Evolutionary conservation across 2,797 vertebrate genomes (phyloP).

Genomic region (Sebastiscus tertius): DNA sequence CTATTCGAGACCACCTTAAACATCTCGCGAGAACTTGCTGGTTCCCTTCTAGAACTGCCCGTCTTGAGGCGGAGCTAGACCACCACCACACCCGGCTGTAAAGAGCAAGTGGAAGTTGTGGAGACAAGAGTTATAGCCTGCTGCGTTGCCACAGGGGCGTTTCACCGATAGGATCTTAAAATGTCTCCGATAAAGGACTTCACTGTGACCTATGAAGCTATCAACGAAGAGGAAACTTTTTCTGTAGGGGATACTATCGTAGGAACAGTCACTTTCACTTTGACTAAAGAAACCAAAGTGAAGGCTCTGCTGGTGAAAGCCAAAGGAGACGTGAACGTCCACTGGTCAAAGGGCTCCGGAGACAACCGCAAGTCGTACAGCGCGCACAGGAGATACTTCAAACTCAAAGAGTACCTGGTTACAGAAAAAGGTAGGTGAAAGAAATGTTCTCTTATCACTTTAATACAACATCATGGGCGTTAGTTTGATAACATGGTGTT

Average conservation of each 20-base stretch:
- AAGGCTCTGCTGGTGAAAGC: constrained; percentile 86
- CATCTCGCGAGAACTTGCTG: no score
- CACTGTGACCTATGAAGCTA: background rate
- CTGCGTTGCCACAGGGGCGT: rapidly evolving
- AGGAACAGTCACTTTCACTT: constrained; percentile 86
- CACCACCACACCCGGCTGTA: no score
- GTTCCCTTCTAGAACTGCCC: no score
- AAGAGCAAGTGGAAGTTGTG: rapidly evolving
- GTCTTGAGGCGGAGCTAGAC: background rate
- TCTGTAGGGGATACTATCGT: constrained; percentile 88
- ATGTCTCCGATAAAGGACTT: constrained; percentile 63
- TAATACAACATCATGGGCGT: background rate
- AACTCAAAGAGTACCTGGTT: constrained; percentile 86
- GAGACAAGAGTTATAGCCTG: no score
- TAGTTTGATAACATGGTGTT: background rate
- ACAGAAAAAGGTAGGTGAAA: constrained; percentile 82
- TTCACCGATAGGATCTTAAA: background rate
- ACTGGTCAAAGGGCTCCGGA: constrained; percentile 81
- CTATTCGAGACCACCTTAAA: no score
- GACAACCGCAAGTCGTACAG: constrained; percentile 73
- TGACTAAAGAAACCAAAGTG: constrained; percentile 85
- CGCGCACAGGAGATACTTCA: constrained; percentile 88
- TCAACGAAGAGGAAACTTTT: constrained; percentile 74
- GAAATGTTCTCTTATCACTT: background rate
- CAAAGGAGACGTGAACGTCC: constrained; percentile 87